Percentiles rank a stretch among this genome's conserved stretches.
These are phyloP conservation scores for Hydropsyche betteni DNA, from an alignment of 2,888 invertebrate species.

Conservation along the genomic window DNA sequence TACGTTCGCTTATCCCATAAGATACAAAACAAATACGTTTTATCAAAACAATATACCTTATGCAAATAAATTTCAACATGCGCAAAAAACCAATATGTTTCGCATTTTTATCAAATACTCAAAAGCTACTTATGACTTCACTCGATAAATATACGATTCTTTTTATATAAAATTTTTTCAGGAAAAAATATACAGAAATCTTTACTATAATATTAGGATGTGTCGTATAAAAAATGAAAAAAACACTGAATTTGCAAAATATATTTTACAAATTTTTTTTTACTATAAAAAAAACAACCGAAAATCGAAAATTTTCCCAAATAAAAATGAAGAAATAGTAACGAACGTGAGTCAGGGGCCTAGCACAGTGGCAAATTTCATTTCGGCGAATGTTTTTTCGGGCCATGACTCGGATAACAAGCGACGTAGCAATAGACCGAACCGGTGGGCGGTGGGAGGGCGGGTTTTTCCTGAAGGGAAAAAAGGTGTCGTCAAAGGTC, in stretches of 20 bases:
- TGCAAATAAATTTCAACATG: conserved; percentile 1
- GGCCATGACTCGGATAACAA: conserved; percentile 40
- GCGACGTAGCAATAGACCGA: conserved; percentile 31
- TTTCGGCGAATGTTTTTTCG: conserved; percentile 40
- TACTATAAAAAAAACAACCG: too few relatives aligned
- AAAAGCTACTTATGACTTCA: conserved; percentile 9
- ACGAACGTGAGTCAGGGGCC: too few relatives aligned
- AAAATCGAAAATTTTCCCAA: too few relatives aligned
- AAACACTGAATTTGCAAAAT: too few relatives aligned
- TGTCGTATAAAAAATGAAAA: too few relatives aligned
- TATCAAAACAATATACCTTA: conserved; percentile 2
- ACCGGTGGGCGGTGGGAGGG: background rate
- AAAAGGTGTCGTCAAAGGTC: conserved; percentile 37
- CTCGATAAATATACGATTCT: conserved; percentile 4
- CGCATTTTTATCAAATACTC: background rate
- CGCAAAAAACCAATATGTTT: conserved; percentile 6
- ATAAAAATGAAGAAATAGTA: too few relatives aligned
- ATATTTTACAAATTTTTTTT: too few relatives aligned
- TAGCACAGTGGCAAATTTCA: conserved; percentile 29
- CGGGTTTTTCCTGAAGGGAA: background rate
- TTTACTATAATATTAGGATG: too few relatives aligned
- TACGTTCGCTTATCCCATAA: conserved; percentile 9
- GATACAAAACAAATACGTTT: conserved; percentile 15
- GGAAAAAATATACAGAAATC: too few relatives aligned
- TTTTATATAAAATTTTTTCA: too few relatives aligned